These are phyloP conservation scores for Julus scandinavius DNA, from an alignment of 2,888 invertebrate genomes.

Conservation along the genomic window DNA sequence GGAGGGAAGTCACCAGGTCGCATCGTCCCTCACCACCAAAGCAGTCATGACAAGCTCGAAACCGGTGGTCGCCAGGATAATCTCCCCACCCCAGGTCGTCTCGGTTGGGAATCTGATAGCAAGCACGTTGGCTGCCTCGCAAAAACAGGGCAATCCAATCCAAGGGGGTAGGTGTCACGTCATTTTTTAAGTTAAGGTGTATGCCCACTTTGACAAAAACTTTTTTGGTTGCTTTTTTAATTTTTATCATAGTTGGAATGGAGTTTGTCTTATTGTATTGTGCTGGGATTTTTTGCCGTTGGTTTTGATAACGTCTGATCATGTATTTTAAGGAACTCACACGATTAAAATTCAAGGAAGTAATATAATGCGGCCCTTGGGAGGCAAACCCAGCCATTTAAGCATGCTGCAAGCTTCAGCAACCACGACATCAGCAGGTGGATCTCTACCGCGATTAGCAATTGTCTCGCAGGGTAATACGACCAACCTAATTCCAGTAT, in stretches of 20 bases:
- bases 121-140: constrained; percentile 56
- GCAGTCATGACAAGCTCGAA: constrained; percentile 53
- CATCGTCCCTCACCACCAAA: constrained; percentile 44
- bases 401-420: constrained; percentile 55
- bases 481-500: constrained; percentile 56
- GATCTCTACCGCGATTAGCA: constrained; percentile 55
- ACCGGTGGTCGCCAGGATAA: constrained; percentile 58
- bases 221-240: neutral
- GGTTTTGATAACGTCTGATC: constrained; percentile 7
- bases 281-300: neutral
- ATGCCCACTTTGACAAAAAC: neutral
- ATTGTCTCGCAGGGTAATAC: constrained; percentile 58
- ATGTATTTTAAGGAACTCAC: constrained; percentile 54
- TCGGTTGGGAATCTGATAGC: constrained; percentile 58
- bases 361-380: constrained; percentile 56
- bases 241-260: no score
- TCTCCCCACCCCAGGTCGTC: constrained; percentile 58
- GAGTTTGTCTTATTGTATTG: neutral
- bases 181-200: neutral
- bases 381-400: constrained; percentile 55
- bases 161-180: constrained; percentile 51
- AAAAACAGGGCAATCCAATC: constrained; percentile 55
- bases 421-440: constrained; percentile 31
- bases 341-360: constrained; percentile 58
- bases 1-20: constrained; percentile 49